phyloP scores from a whole-genome alignment of 2,113 vertebrate species.

The Proterorhinus semilunaris region DNA sequence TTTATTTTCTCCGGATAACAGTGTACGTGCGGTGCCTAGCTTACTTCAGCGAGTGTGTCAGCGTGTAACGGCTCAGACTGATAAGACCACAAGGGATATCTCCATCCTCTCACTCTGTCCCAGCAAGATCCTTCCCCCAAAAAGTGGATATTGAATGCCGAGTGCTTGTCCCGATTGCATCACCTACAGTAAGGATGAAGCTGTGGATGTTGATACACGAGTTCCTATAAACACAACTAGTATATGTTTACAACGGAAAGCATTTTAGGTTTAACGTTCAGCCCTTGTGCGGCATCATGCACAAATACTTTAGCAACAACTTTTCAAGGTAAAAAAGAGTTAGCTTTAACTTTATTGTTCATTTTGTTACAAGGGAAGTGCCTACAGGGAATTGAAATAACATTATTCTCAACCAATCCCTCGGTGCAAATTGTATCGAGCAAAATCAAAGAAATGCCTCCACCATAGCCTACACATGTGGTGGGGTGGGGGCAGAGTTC shows the following conservation, averaged over 20 bases:
- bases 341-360: too few species aligned
- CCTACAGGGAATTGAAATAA: too few species aligned
- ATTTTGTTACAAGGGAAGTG: too few species aligned
- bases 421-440: too few species aligned
- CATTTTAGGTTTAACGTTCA: neutral
- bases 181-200: slow-evolving; percentile 13
- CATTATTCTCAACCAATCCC: too few species aligned
- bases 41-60: slow-evolving; percentile 14
- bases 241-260: neutral
- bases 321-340: too few species aligned
- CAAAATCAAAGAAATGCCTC: too few species aligned
- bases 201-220: slow-evolving; percentile 20
- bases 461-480: too few species aligned
- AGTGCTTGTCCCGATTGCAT: slow-evolving; percentile 48
- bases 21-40: slow-evolving; percentile 14
- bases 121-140: slow-evolving; percentile 38
- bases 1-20: slow-evolving; percentile 40
- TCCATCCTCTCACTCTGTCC: slow-evolving; percentile 38
- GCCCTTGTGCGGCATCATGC: neutral
- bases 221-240: neutral
- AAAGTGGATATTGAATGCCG: slow-evolving; percentile 38
- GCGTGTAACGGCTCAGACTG: slow-evolving; percentile 33
- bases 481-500: too few species aligned
- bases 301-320: too few species aligned
- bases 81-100: slow-evolving; percentile 53